A percentile compares a stretch with the other conserved stretches of the same genome.
Evolutionary conservation across 2,888 invertebrate genomes (phyloP).

Genomic region (Ichneumon xanthorius): DNA sequence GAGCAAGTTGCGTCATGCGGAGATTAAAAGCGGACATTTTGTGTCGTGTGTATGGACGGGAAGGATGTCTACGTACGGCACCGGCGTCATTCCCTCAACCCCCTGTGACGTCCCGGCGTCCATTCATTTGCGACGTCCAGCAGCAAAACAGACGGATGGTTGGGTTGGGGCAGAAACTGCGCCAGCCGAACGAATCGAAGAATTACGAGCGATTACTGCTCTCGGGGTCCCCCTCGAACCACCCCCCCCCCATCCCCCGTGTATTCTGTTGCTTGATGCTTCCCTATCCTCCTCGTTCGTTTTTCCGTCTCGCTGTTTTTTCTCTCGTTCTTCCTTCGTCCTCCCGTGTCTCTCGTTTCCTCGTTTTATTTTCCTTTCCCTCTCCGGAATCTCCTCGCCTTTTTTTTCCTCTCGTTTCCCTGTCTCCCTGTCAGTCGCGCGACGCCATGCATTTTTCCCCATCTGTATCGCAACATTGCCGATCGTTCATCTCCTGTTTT

Average conservation of each 20-base stretch:
- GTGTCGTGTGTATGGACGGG: background rate
- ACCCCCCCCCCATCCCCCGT: slow-evolving; percentile 17
- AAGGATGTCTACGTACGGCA: background rate
- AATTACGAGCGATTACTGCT: slow-evolving; percentile 69
- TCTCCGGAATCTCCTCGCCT: background rate
- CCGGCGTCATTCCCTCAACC: slow-evolving; percentile 17
- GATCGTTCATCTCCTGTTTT: slow-evolving; percentile 62
- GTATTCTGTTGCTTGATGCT: slow-evolving; percentile 37
- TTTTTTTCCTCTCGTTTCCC: slow-evolving; percentile 13
- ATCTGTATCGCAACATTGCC: slow-evolving; percentile 60
- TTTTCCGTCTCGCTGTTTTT: slow-evolving; percentile 27
- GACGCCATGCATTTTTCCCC: slow-evolving; percentile 51
- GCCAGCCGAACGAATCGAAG: slow-evolving; percentile 63
- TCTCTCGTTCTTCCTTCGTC: slow-evolving; percentile 19
- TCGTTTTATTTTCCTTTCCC: slow-evolving; percentile 47
- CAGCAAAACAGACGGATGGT: slow-evolving; percentile 10
- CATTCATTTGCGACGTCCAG: slow-evolving; percentile 54
- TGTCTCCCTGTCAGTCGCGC: slow-evolving; percentile 50
- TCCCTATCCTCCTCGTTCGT: slow-evolving; percentile 12
- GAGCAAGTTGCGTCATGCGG: background rate
- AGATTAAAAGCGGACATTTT: slow-evolving; percentile 7
- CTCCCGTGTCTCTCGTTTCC: slow-evolving; percentile 47
- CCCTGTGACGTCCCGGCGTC: slow-evolving; percentile 29
- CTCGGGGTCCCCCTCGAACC: slow-evolving; percentile 1
- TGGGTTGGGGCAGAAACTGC: background rate